Percentiles rank a stretch among this genome's conserved stretches.
Conservation (phyloP, 2,113 vertebrate genomes). For the Tringa solitaria region DNA sequence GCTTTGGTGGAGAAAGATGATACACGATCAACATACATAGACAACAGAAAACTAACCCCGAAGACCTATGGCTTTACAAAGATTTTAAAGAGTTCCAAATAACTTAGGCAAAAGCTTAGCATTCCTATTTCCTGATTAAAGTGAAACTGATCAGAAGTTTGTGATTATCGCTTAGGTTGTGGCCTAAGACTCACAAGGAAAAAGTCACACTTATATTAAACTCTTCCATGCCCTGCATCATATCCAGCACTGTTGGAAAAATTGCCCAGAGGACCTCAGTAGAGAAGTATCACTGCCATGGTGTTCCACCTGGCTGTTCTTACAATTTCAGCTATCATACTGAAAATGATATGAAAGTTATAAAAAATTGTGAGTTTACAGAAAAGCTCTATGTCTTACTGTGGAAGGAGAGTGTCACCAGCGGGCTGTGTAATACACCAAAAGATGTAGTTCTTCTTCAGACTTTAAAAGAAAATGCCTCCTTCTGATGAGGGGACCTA, state of each 20-base stretch:
- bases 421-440: not conserved
- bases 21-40: not conserved
- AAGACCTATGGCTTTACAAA: not conserved
- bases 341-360: not conserved
- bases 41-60: not conserved
- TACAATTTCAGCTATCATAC: not conserved
- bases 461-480: not conserved
- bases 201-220: not conserved
- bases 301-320: not conserved
- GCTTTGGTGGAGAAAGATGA: not conserved
- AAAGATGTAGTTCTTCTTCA: not conserved
- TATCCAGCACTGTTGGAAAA: not conserved
- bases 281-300: not conserved
- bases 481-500: not conserved
- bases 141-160: not conserved
- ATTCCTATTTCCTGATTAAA: not conserved
- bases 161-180: not conserved
- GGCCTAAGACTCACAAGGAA: not conserved
- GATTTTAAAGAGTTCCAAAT: not conserved
- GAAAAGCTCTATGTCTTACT: not conserved
- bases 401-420: not conserved
- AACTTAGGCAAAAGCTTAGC: not conserved
- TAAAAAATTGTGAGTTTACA: not conserved
- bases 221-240: not conserved
- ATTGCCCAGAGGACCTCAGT: not conserved